Evolutionary conservation across 2,888 invertebrate genomes (phyloP), one percentile per base, ranked within the genome.

Genomic region (Agonopterix subpropinquella): DNA sequence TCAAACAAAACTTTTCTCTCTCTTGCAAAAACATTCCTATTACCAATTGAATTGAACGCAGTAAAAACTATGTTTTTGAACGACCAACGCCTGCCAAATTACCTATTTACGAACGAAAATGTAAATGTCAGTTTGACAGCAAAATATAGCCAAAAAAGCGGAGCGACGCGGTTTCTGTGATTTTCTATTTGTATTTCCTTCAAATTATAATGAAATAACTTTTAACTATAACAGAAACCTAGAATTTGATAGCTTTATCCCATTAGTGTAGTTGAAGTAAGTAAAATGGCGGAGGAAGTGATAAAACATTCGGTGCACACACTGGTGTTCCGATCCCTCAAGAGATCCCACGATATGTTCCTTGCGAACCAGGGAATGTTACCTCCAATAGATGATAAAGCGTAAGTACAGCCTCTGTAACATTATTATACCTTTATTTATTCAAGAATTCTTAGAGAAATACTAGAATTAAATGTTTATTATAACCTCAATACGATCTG

Each of bases 261-360:
- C 1, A 11, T 2, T 42, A 42, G 11, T 42, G 11, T 8, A 42
- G 39, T 47, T 36, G 11, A 39, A 9, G 36, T 47, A 35, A 43
- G 42, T 36, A 75, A 71, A 72, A 91, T 91, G 89, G 86, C 90
- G 62, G 93, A 95, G 84, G 96, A 96, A 65, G 98, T 98, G 8
- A 98, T 98, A 73, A 94, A 96, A 65, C 98, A 98, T 84, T 98
- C 98, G 4, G 98, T 98, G 1, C 98, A 98, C 76, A 98, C 98
- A 0, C 86, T 98, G 55, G 98, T 99, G 56, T 99, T 99, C 77
- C 92, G 99, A 59, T 99, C 98, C 7, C 80, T 99, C 57, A 99
- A 99, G 80, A 90, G 99, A 69, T 97, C 98, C 1, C 98, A 99
- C 77, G 99, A 99, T 80, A 95, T 98, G 94, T 99, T 99, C 79